Evolutionary conservation across 2,888 invertebrate genomes (phyloP).

Genomic region (Tiphia femorata): DNA sequence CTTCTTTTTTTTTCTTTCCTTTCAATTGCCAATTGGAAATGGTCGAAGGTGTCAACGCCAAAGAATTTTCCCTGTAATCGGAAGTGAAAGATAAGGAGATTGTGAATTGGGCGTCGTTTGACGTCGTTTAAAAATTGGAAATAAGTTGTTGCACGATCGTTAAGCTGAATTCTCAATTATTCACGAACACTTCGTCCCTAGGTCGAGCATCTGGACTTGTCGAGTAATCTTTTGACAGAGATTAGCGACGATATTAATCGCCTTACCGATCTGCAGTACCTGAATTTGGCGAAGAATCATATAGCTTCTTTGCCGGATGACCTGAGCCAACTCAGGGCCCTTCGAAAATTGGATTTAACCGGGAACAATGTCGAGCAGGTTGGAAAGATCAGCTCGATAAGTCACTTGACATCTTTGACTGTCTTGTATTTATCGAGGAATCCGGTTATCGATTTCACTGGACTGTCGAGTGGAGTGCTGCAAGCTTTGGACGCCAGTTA

Average conservation of each 20-base stretch:
- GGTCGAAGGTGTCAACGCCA: no score
- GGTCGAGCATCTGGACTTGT: conserved; percentile 76
- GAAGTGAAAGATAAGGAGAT: no score
- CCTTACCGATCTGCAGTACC: conserved; percentile 69
- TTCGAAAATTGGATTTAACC: conserved; percentile 75
- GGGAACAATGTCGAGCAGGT: conserved; percentile 75
- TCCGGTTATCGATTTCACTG: conserved; percentile 72
- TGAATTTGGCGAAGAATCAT: conserved; percentile 73
- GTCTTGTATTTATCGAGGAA: conserved; percentile 78
- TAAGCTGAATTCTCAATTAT: neutral
- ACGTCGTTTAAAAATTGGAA: no score
- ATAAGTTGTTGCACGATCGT: neutral
- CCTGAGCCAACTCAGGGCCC: conserved; percentile 71
- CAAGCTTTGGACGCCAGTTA: conserved; percentile 74
- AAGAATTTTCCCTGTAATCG: no score
- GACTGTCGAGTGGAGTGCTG: conserved; percentile 74
- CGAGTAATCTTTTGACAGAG: conserved; percentile 73
- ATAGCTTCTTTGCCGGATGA: conserved; percentile 71
- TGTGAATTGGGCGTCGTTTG: no score
- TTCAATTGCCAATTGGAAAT: no score
- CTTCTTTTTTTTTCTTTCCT: no score
- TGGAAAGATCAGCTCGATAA: conserved; percentile 41
- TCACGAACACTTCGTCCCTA: no score
- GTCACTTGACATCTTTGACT: conserved; percentile 69
- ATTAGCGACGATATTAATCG: conserved; percentile 69